Percentiles rank a stretch among this genome's conserved stretches.
Conservation (phyloP, 1,140 invertebrate genomes). For the Drosophila kepulauana region DNA sequence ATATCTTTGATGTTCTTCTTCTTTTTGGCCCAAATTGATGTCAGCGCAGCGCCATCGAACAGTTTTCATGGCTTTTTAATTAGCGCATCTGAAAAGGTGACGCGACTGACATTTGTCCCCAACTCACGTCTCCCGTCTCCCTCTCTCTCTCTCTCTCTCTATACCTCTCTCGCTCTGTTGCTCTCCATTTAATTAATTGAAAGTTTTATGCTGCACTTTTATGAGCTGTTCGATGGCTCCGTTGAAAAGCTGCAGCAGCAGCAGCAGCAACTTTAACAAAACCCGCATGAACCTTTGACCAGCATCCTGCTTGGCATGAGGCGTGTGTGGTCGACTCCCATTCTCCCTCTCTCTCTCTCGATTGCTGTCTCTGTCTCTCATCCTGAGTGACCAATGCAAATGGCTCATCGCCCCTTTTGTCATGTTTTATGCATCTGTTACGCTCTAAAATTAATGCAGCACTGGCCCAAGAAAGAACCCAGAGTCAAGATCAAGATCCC, state of each 20-base stretch:
- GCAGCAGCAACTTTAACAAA: too few relatives aligned
- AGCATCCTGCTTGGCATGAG: background rate
- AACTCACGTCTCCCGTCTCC: background rate
- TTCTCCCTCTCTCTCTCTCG: background rate
- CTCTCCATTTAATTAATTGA: conserved; percentile 54
- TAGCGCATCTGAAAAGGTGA: conserved; percentile 54
- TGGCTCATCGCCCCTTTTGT: conserved; percentile 28
- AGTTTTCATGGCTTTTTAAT: conserved; percentile 71
- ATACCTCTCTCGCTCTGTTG: too few relatives aligned
- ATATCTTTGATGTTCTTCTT: too few relatives aligned
- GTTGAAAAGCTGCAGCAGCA: conserved; percentile 47
- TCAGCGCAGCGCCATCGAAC: conserved; percentile 6
- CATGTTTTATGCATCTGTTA: conserved; percentile 8
- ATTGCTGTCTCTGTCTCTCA: conserved; percentile 16
- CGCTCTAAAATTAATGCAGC: conserved; percentile 19
- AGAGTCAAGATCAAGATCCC: conserved; percentile 23
- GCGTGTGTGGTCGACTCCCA: background rate
- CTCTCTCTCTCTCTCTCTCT: background rate
- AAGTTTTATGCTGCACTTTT: conserved; percentile 56
- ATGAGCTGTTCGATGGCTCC: conserved; percentile 55
- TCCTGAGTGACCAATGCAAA: conserved; percentile 28
- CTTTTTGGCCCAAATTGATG: background rate
- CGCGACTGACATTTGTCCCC: conserved; percentile 14
- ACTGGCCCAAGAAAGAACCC: background rate
- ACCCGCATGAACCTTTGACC: conserved; percentile 50